phyloP scores from a whole-genome alignment of 1,140 invertebrate genomes.

The Penaeus indicus region DNA sequence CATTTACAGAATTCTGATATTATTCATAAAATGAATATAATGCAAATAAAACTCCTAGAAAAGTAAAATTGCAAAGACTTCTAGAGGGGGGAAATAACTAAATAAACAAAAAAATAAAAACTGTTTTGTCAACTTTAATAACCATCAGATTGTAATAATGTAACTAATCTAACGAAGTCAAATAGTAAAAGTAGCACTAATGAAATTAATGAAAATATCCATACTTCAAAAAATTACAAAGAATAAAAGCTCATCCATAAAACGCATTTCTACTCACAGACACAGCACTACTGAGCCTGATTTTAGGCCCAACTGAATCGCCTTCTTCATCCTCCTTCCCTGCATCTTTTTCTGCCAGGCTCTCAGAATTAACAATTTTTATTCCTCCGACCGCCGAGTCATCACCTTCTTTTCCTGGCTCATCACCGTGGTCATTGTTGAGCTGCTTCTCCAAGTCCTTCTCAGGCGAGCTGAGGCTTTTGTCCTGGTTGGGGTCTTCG shows the following conservation, averaged over 20 bases:
- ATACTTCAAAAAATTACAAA: background rate
- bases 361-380: constrained; percentile 39
- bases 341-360: background rate
- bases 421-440: background rate
- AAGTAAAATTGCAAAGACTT: too few species aligned
- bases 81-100: too few species aligned
- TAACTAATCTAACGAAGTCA: too few species aligned
- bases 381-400: background rate
- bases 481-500: constrained; percentile 47
- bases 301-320: background rate
- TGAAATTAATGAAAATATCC: too few species aligned
- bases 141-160: too few species aligned
- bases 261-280: constrained; percentile 18
- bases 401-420: background rate
- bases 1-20: too few species aligned
- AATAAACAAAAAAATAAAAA: too few species aligned
- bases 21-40: too few species aligned
- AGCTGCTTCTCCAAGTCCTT: too few species aligned
- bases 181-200: too few species aligned
- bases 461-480: background rate
- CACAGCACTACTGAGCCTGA: constrained; percentile 38
- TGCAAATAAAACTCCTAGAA: too few species aligned
- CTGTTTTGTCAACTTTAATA: too few species aligned
- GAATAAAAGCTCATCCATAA: background rate
- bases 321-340: background rate